These are phyloP conservation scores for Nephila pilipes DNA, from an alignment of 1,140 invertebrate species.

Conservation along the genomic window DNA sequence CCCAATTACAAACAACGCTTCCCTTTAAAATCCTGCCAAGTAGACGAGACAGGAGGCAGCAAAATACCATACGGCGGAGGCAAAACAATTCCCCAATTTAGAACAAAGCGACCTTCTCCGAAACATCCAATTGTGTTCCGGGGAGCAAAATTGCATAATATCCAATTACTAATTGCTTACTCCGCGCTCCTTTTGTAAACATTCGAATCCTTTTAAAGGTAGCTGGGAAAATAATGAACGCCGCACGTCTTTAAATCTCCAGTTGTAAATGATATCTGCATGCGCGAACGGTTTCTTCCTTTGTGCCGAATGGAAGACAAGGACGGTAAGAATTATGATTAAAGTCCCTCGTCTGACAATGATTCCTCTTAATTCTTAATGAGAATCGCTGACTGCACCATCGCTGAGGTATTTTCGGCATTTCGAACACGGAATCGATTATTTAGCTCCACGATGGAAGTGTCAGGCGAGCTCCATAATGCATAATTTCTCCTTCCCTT, in stretches of 20 bases:
- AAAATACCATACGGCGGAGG: background rate
- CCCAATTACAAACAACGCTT: background rate
- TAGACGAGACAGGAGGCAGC: background rate
- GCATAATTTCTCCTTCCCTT: conserved; percentile 38
- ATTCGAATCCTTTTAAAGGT: conserved; percentile 1
- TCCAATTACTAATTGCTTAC: conserved; percentile 35
- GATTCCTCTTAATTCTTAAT: conserved; percentile 66
- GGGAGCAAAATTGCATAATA: background rate
- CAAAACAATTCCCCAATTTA: background rate
- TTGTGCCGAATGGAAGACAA: conserved; percentile 9
- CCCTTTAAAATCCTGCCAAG: background rate
- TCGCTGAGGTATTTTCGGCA: background rate
- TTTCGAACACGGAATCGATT: conserved; percentile 39
- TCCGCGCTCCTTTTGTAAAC: conserved; percentile 13
- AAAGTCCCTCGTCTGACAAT: conserved; percentile 54
- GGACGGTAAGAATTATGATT: conserved; percentile 55
- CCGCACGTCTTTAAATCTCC: background rate
- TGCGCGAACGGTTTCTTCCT: conserved; percentile 15
- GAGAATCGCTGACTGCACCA: conserved; percentile 46
- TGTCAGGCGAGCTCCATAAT: conserved; percentile 34
- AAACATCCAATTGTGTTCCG: conserved; percentile 11
- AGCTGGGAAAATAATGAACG: background rate
- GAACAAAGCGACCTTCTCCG: background rate
- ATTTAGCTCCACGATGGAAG: background rate
- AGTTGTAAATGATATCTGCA: conserved; percentile 13